Percentiles rank a stretch among this genome's conserved stretches.
Evolutionary conservation across 2,888 invertebrate genomes (phyloP).

Genomic region (Dromius quadrimaculatus): DNA sequence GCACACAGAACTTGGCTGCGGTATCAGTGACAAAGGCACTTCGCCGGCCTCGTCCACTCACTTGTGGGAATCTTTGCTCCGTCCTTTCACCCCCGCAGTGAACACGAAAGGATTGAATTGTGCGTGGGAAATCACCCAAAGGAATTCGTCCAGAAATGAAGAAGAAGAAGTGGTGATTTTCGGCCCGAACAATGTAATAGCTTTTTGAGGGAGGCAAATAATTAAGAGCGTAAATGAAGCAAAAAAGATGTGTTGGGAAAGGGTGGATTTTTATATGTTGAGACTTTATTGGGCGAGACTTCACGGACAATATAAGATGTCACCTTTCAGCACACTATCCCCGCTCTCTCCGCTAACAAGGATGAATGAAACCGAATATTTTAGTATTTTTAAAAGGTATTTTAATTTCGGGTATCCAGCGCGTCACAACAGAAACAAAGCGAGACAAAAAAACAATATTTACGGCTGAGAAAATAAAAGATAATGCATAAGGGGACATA

Average conservation of each 20-base stretch:
- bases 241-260: no score
- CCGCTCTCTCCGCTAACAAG: slow-evolving; percentile 44
- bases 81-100: slow-evolving; percentile 37
- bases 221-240: no score
- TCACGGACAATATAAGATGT: background rate
- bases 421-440: slow-evolving; percentile 46
- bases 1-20: slow-evolving; percentile 4
- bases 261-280: no score
- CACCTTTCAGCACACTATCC: background rate
- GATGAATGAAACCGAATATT: slow-evolving; percentile 61
- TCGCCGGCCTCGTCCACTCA: slow-evolving; percentile 17
- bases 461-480: slow-evolving; percentile 60
- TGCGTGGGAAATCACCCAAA: no score
- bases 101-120: no score
- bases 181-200: no score
- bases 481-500: slow-evolving; percentile 55
- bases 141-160: no score
- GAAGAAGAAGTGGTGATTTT: no score
- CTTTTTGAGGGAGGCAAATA: no score
- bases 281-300: no score
- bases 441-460: slow-evolving; percentile 59
- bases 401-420: slow-evolving; percentile 59
- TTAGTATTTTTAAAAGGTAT: slow-evolving; percentile 60
- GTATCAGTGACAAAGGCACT: slow-evolving; percentile 41
- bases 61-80: slow-evolving; percentile 42